Base-by-base conservation (phyloP, 2,888 invertebrate species). In the Microplitis manilae region DNA sequence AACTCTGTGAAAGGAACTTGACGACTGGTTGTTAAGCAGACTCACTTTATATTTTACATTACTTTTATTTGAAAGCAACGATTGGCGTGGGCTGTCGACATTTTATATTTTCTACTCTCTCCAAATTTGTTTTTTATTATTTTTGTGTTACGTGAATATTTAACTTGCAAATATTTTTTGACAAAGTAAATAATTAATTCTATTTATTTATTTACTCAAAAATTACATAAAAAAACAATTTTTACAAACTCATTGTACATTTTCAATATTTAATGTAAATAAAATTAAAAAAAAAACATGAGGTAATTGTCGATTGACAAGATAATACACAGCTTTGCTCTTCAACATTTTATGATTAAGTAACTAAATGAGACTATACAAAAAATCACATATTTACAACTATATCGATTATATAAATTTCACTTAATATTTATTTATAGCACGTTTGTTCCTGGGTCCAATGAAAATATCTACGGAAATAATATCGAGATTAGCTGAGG, bases 11-110 rank as follows among this genome's bases (percentile, higher is more conserved):
- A 81, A 81, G 81, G 76, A 77, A 71, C 67, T 40, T 62, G 73
- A 77, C 72, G 75, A 82, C 82, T 82, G 82, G 71, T 79, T 75
- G 73, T 39, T 76, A 65, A 71, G 62, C 64, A 72, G 77, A 68
- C 72, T 20, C 17, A 65, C 41, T 73, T 40, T 68, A 73, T 41
- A 67, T 78, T 74, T 72, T 69, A 76, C 76, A 72, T 67, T 68
- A 50, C 69, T 64, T 76, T 75, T 67, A 74, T 70, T 41, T 20
- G 62, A 65, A 77, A 67, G 60, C 40, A 61, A 62, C 60, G 68
- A 76, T 76, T 79, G 81, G 79, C 81, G 84, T 84, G 82, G 85
- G 87, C 79, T 81, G 85, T 59, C 64, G 59, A 74, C 72, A 76
- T 79, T 80, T 79, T 82, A 79, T 78, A 79, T 80, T 81, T 79